Percentiles rank a stretch among this genome's conserved stretches.
These are phyloP conservation scores for Acipenser ruthenus DNA, from an alignment of 2,797 vertebrate species.

Conservation along the genomic window DNA sequence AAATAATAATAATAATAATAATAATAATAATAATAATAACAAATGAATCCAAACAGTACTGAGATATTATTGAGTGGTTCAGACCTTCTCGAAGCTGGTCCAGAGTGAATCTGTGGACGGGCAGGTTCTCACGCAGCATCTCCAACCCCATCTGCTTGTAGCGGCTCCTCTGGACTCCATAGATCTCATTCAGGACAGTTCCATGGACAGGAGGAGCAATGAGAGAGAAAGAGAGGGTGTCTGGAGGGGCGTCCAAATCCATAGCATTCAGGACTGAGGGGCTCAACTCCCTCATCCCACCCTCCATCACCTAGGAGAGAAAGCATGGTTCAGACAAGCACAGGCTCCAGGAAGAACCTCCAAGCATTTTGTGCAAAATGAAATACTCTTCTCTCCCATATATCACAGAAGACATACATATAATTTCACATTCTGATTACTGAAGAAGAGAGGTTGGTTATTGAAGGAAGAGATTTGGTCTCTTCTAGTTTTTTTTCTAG, in stretches of 20 bases:
- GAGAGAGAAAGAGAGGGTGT: conserved; percentile 42
- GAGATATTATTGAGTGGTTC: conserved; percentile 2
- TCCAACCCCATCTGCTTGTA: conserved; percentile 36
- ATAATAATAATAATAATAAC: too few relatives aligned
- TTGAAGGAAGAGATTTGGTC: too few relatives aligned
- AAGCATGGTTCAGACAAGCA: neutral
- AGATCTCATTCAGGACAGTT: conserved; percentile 41
- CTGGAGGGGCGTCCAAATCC: conserved; percentile 39
- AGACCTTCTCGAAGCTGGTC: conserved; percentile 47
- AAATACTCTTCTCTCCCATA: too few relatives aligned
- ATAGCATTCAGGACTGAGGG: conserved; percentile 34
- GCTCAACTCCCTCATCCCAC: conserved; percentile 37
- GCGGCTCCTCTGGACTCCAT: conserved; percentile 25
- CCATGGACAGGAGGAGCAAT: conserved; percentile 35
- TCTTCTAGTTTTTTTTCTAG: too few relatives aligned
- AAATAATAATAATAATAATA: too few relatives aligned
- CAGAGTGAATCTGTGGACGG: conserved; percentile 45
- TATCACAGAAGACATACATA: too few relatives aligned
- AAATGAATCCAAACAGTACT: too few relatives aligned
- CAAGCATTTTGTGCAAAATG: too few relatives aligned
- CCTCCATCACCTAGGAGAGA: conserved; percentile 47
- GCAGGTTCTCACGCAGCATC: conserved; percentile 29
- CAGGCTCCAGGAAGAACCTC: too few relatives aligned
- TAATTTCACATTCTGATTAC: too few relatives aligned
- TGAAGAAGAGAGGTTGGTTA: too few relatives aligned